Base-by-base conservation (phyloP, 2,888 invertebrate species). In the Adelphocoris suturalis region DNA sequence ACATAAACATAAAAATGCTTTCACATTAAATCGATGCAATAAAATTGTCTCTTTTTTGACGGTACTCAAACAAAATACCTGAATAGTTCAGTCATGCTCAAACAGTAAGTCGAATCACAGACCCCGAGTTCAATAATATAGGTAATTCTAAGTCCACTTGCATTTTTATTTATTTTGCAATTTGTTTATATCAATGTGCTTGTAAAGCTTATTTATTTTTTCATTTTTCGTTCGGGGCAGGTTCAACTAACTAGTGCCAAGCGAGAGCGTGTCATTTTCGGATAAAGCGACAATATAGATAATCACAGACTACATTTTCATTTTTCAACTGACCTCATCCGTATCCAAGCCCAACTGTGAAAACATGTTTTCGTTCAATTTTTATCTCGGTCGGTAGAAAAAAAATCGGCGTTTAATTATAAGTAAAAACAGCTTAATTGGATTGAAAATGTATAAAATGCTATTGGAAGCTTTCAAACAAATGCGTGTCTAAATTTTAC, bases 301-400 rank as follows among this genome's bases (percentile, higher is more conserved):
- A 89, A 89, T 68, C 91, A 84, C 55, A 82, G 84, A 47, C 90
- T 90, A 91, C 89, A 46, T 48, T 81, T 89, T 19, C 19, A 61
- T 55, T 85, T 81, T 91, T 85, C 86, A 89, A 94, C 94, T 94
- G 93, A 97, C 97, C 97, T 97, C 97, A 95, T 97, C 97, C 96
- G 96, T 96, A 96, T 97, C 97, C 97, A 97, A 96, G 96, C 96
- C 97, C 96, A 97, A 96, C 97, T 97, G 96, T 95, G 68, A 96
- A 95, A 75, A 87, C 76, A 87, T 28, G 76, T 48, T 55, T 52
- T 85, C 55, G 61, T 82, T 68, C 68, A 68, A 68, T 68, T 68
- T 68, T 23, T 11, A 5, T 68, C 23, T 68, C 68, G 61, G 3
- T 4, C 68, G 68, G 68, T 68, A 68, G 68, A 68, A 68, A 68